phyloP scores from a whole-genome alignment of 2,888 invertebrate species.

The Patella depressa region DNA sequence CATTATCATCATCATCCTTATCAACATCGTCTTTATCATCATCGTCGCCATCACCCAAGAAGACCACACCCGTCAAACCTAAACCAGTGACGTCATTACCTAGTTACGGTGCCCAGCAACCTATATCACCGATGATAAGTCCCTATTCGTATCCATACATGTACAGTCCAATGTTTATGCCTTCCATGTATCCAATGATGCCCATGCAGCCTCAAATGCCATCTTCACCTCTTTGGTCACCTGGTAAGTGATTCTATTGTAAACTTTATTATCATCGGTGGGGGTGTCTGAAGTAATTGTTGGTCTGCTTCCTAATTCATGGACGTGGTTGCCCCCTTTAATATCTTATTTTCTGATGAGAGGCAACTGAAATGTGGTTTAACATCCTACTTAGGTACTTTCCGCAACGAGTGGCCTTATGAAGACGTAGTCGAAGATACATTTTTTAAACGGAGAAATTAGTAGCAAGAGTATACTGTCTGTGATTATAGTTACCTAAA shows the following conservation, averaged over 20 bases:
- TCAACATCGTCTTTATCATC: neutral
- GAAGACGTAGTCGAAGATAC: too few relatives aligned
- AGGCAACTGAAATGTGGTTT: too few relatives aligned
- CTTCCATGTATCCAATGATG: conserved; percentile 1
- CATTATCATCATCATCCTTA: neutral
- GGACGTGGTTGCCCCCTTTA: too few relatives aligned
- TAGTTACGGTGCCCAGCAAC: neutral
- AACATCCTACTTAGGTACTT: too few relatives aligned
- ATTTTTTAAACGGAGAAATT: too few relatives aligned
- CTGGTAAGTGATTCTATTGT: neutral
- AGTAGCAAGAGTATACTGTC: too few relatives aligned
- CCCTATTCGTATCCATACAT: conserved; percentile 1
- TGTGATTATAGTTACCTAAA: too few relatives aligned
- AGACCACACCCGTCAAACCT: neutral
- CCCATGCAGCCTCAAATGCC: neutral
- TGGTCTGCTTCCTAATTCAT: too few relatives aligned
- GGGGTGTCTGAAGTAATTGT: too few relatives aligned
- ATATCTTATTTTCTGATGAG: too few relatives aligned
- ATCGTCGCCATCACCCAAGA: neutral
- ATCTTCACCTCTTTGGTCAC: neutral
- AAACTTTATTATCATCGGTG: too few relatives aligned
- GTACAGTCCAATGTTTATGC: conserved; percentile 1
- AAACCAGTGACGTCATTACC: neutral
- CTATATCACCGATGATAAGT: neutral
- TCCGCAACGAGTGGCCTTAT: too few relatives aligned